Base-by-base conservation (phyloP, 1,140 invertebrate species). In the Acromyrmex heyeri region DNA sequence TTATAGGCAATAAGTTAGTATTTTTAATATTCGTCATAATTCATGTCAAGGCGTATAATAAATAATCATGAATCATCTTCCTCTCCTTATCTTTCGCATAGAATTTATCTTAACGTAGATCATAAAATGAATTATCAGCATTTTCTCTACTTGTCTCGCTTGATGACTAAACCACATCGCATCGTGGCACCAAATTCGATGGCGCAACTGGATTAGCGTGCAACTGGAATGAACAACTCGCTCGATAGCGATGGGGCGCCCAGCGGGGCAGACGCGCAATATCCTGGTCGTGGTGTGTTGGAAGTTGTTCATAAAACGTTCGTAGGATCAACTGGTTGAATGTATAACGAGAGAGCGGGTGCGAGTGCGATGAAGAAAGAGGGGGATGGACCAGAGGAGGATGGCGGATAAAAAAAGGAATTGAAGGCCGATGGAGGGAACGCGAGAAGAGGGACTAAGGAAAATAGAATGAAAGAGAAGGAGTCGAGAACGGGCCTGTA, bases 211-310 rank as follows among this genome's bases (percentile, higher is more conserved):
- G 82, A 91, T 89, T 67, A 86, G 77, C 73, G 30, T 62, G 73
- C 65, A 24, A 24, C 24, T 24, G 59, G 50, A 86, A 87, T 61
- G 87, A 83, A 88, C 79, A 78, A 85, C 78, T 91, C 57, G 75
- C 34, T 90, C 82, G 90, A 88, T 81, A n/a, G 77, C 88, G 82
- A 88, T 57, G 87, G 61, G 57, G 57, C 69, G 70, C 88, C 38
- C 92, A 92, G 91, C 88, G 88, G 92, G 92, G 88, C 89, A 18
- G n/a, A 89, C 86, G 88, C 90, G 90, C 90, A 86, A 90, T 90
- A 89, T 92, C 87, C 92, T 88, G 90, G 79, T 90, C 81, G 34
- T 24, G 38, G 75, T 65, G 85, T 90, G 64, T 8, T 14, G 88
- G 86, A 83, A 91, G 88, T 91, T 48, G 89, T 89, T 83, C 67